Conservation (phyloP, 2,113 vertebrate species). For the Gymnorhina tibicen region DNA sequence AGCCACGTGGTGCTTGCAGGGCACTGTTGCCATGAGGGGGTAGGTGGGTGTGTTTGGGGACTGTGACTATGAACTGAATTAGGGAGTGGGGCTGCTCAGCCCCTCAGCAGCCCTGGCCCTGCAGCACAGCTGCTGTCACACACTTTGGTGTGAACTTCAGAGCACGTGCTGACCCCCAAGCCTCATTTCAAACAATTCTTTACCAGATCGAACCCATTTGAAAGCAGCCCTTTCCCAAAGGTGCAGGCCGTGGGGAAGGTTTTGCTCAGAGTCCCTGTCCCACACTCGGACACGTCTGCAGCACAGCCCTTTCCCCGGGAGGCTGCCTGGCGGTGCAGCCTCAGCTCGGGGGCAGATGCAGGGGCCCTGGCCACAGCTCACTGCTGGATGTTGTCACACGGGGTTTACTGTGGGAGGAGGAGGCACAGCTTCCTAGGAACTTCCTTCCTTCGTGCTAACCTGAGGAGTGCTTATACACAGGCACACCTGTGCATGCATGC, state of each 20-base stretch:
- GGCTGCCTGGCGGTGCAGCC: not conserved
- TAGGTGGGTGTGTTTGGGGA: not conserved
- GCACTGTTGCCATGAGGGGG: not conserved
- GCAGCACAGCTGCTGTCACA: not conserved
- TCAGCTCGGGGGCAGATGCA: not conserved
- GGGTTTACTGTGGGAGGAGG: no score
- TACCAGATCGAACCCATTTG: not conserved
- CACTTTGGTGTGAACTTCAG: not conserved
- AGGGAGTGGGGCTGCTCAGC: not conserved
- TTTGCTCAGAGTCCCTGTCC: not conserved
- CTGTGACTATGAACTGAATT: rapidly evolving
- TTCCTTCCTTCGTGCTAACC: not conserved
- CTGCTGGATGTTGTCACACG: not conserved
- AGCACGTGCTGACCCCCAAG: not conserved
- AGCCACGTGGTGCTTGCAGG: not conserved
- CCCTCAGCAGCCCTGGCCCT: not conserved
- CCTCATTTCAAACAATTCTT: not conserved
- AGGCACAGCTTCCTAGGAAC: rapidly evolving
- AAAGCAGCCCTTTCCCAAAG: not conserved
- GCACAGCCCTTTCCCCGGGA: not conserved
- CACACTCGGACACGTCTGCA: rapidly evolving
- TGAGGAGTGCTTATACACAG: not conserved
- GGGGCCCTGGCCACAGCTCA: not conserved
- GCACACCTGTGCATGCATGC: not conserved
- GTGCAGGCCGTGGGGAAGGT: not conserved